These are phyloP conservation scores for Ptychadena robeensis DNA, from an alignment of 2,797 vertebrate genomes.

Conservation along the genomic window DNA sequence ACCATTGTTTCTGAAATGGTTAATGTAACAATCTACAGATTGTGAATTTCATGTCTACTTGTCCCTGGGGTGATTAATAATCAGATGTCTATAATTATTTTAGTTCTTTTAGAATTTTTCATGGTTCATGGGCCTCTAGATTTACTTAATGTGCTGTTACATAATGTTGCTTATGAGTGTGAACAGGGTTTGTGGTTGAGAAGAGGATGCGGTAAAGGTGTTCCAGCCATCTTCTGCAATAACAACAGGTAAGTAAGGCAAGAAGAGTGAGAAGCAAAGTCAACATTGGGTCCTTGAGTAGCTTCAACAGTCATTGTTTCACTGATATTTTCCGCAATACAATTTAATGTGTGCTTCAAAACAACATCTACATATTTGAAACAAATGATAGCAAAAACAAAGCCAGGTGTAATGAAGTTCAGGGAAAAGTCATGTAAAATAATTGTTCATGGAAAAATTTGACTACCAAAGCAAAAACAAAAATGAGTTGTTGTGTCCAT, in stretches of 20 bases:
- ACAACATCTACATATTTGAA: neutral
- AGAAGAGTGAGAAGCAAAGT: neutral
- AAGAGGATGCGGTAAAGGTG: conserved; percentile 32
- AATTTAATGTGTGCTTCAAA: neutral
- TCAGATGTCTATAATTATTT: too few species aligned
- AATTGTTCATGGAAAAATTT: too few species aligned
- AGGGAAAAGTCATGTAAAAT: too few species aligned
- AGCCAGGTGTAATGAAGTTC: neutral
- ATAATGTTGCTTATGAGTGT: neutral
- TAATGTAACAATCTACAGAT: too few species aligned
- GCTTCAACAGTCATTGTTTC: neutral
- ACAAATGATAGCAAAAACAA: neutral
- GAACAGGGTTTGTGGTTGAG: conserved; percentile 14
- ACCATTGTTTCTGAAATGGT: too few species aligned
- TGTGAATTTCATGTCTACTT: too few species aligned
- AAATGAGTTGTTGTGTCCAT: too few species aligned
- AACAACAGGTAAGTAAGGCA: neutral
- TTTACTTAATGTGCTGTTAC: neutral
- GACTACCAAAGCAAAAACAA: too few species aligned
- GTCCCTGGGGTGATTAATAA: too few species aligned
- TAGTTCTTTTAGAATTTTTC: neutral
- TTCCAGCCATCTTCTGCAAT: neutral
- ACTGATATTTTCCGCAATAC: neutral
- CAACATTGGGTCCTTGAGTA: neutral
- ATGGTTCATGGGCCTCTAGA: neutral